Conservation (phyloP, 2,797 vertebrate genomes). For the Chaunax sp. region DNA sequence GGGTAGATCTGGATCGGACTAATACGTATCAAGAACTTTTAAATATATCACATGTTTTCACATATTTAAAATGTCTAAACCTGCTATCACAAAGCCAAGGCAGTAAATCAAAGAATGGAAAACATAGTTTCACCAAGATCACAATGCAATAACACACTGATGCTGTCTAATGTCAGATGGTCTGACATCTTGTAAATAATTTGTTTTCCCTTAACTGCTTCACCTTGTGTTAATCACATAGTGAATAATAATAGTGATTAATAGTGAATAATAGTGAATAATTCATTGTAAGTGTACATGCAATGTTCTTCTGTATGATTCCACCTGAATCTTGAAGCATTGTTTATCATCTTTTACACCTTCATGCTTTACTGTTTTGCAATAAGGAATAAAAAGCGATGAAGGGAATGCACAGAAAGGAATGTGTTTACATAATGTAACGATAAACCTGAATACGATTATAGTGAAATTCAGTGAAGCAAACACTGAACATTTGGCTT, state of each 20-base stretch:
- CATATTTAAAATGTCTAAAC: neutral
- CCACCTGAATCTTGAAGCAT: neutral
- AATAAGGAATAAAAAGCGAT: neutral
- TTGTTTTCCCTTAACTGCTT: neutral
- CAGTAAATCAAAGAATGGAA: slow-evolving; percentile 11
- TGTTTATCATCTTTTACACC: neutral
- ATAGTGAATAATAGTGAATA: no score
- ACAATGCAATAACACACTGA: slow-evolving; percentile 4
- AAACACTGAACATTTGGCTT: slow-evolving; percentile 3
- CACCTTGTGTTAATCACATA: neutral
- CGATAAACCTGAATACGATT: neutral
- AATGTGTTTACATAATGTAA: slow-evolving; percentile 13
- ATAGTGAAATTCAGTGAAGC: slow-evolving; percentile 4
- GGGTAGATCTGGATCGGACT: no score
- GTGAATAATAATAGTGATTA: no score
- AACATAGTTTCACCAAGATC: slow-evolving; percentile 12
- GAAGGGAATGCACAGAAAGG: neutral
- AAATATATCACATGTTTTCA: no score
- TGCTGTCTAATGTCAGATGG: neutral
- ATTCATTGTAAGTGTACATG: neutral
- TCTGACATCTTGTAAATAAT: neutral
- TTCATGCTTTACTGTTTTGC: neutral
- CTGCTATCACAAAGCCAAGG: neutral
- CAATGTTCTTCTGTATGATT: neutral
- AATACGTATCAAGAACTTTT: no score